A percentile compares a stretch with the other conserved stretches of the same genome.
Conservation (phyloP, 2,113 vertebrate genomes). For the Lynx canadensis region DNA sequence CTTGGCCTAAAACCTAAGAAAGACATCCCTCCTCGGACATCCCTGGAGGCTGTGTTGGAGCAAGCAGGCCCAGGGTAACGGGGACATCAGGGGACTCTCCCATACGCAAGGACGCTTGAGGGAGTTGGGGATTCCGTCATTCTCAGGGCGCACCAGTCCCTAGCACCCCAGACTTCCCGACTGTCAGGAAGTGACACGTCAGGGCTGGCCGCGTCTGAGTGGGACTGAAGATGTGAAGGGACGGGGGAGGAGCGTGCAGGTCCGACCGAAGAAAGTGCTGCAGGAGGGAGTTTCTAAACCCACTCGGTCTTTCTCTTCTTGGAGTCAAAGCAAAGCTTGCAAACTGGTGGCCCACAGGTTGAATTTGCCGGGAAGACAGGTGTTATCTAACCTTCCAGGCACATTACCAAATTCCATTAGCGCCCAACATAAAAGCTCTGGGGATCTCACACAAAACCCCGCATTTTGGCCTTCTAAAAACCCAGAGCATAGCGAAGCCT, state of each 20-base stretch:
- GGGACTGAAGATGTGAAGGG: not conserved
- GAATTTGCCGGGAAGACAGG: not conserved
- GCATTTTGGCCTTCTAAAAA: not conserved
- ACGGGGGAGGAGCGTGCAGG: not conserved
- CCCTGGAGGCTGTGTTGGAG: not conserved
- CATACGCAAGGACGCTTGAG: too few species aligned
- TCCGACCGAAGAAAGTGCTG: not conserved
- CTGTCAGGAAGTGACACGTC: too few species aligned
- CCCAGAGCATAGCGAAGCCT: not conserved
- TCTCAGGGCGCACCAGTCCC: not conserved
- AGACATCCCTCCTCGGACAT: not conserved
- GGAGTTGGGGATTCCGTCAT: rapidly evolving
- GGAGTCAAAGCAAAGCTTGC: not conserved
- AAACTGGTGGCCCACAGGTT: not conserved
- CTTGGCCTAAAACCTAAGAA: not conserved
- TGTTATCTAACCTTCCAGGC: not conserved
- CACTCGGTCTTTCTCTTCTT: not conserved
- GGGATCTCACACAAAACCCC: not conserved
- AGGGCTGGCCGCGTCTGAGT: not conserved
- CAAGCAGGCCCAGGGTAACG: not conserved
- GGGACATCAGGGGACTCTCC: not conserved
- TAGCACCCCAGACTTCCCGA: not conserved
- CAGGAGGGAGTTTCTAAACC: not conserved
- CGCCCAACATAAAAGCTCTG: not conserved
- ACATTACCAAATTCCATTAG: not conserved